Base-by-base conservation (phyloP, 2,888 invertebrate species). In the Tetramorium bicarinatum region DNA sequence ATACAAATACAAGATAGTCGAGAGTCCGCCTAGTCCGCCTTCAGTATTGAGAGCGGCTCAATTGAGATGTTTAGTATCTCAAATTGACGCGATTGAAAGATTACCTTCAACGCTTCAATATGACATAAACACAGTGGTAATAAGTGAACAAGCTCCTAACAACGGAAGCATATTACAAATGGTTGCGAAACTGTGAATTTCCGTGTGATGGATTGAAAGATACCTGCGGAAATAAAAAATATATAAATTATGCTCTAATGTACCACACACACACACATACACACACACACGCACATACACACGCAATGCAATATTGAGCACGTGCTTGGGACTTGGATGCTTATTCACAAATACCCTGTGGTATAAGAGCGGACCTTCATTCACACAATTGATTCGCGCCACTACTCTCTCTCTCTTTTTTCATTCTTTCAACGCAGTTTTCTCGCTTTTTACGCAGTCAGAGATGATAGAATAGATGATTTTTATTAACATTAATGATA, bases 311-410 rank as follows among this genome's bases (percentile, higher is more conserved):
- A 18, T 54, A 6, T 80, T 84, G 82, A 87, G 59, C 76, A 81
- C 76, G 64, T 67, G 61, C 66, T 34, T 2, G 38, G 47, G 44
- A 85, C 21, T 76, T 75, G 21, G 38, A 82, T 76, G 21, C 21
- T 87, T 85, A 84, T 62, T 85, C 74, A 21, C 34, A 52, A 87
- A 71, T 88, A 88, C 71, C 83, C 83, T 84, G 82, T 87, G 87
- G 74, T 41, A n/a, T n/a, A n/a, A 80, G 61, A 74, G 41, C 71
- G 41, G 61, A 56, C 29, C 74, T 74, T 62, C 59, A 85, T 38
- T 62, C 21, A 21, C 2, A 34, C 1, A 87, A 86, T 84, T 88
- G 82, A 64, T 61, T 82, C 56, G 3, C 49, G 49, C 34, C n/a
- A 49, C 2, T 41, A 59, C 9, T 75, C 47, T 34, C 21, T 21